Base-by-base conservation (phyloP, 2,797 vertebrate species). In the Sandelia bainsii region DNA sequence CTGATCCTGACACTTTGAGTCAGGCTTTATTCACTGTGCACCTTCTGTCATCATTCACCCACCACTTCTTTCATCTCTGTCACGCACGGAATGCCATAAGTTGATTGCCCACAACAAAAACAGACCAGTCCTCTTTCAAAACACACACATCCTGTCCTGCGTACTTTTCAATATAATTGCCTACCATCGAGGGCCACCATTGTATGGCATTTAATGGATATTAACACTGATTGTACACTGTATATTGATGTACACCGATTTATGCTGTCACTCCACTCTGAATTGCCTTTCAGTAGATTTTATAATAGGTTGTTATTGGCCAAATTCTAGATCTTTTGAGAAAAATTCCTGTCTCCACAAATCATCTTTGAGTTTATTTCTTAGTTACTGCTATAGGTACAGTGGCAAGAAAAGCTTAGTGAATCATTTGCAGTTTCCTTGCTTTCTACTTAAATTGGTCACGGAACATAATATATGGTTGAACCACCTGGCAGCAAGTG, bases 1-100 rank as follows among this genome's bases (percentile, higher is more conserved):
- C 69, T 16, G n/a, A 81, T 87, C 77, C 71, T 81, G 88, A 90
- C 91, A 89, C 69, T 77, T 75, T 45, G 68, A 87, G 72, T 89
- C 84, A 64, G 85, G 73, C 83, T 87, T 85, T 81, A 91, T 92
- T 90, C 84, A 82, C 72, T 45, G 72, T 69, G 82, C 75, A 75
- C 63, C 62, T 64, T 80, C 81, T 80, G 86, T 87, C 89, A 83
- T 73, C 23, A 62, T 62, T 57, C 56, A 25, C 25, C 70, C 34
- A 16, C 59, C 42, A 29, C 57, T 69, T 37, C 82, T 79, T 88
- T 90, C 71, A 75, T 92, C 86, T 83, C 69, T 80, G 85, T 90
- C 86, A 81, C 13, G 29, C 79, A 23, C 52, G n/a, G 52, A 73
- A 75, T 46, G 69, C 74, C 69, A 61, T 72, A 77, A 79, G 64